Evolutionary conservation across 2,797 vertebrate species (phyloP).

Genomic region (Poeciliopsis infans): DNA sequence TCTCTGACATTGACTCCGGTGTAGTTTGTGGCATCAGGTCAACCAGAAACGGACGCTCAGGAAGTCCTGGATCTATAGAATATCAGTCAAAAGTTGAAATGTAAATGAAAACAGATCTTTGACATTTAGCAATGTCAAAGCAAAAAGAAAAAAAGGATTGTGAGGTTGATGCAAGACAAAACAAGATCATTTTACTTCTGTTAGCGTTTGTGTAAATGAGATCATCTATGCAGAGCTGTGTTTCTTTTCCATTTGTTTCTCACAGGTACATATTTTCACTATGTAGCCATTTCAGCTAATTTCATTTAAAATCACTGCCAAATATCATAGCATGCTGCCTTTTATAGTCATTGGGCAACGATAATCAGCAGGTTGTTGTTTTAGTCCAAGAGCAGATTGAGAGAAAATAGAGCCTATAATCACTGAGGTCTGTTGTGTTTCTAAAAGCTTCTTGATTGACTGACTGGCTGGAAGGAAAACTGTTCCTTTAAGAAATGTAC

Average conservation of each 20-base stretch:
- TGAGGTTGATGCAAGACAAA: not conserved
- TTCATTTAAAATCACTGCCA: not conserved
- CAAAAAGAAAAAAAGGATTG: slow-evolving; percentile 20
- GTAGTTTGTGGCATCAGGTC: slow-evolving; percentile 28
- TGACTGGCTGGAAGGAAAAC: slow-evolving; percentile 17
- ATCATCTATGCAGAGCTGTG: slow-evolving; percentile 4
- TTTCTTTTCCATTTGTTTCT: not conserved
- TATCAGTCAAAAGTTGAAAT: slow-evolving; percentile 45
- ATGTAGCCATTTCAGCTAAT: not conserved
- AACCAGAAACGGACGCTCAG: slow-evolving; percentile 12
- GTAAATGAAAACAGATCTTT: slow-evolving; percentile 63
- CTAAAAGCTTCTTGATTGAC: slow-evolving; percentile 30
- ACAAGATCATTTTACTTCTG: not conserved
- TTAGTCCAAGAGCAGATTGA: slow-evolving; percentile 28
- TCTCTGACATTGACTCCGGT: slow-evolving; percentile 25
- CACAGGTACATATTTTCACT: not conserved
- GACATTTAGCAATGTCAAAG: slow-evolving; percentile 55
- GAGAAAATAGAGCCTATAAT: slow-evolving; percentile 31
- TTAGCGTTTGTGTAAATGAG: slow-evolving; percentile 12
- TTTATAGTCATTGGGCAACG: not conserved
- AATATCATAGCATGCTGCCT: not conserved
- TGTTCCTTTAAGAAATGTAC: slow-evolving; percentile 21
- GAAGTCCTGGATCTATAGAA: not conserved
- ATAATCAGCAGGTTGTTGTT: not conserved
- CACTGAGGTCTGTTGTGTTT: slow-evolving; percentile 25